Evolutionary conservation across 1,140 invertebrate species (phyloP).

Genomic region (Fragariocoptes setiger): DNA sequence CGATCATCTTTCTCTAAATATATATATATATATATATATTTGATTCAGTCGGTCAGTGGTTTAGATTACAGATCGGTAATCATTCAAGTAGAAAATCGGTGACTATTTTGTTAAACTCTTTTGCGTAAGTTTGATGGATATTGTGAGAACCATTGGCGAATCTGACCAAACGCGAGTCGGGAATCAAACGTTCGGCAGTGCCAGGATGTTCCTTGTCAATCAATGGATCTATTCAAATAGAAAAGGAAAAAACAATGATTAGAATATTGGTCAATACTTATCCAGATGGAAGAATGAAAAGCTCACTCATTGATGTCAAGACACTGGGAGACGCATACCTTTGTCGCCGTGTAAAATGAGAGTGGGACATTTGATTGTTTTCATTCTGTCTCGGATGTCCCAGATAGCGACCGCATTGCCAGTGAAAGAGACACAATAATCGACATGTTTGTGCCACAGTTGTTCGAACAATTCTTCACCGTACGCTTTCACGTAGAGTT

Average conservation of each 20-base stretch:
- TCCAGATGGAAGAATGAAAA: not conserved
- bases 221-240: slow-evolving; percentile 7
- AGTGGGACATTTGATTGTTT: slow-evolving; percentile 3
- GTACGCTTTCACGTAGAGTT: slow-evolving; percentile 4
- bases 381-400: not conserved
- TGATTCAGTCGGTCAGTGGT: not conserved
- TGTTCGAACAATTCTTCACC: slow-evolving; percentile 4
- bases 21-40: not conserved
- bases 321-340: slow-evolving; percentile 4
- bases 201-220: slow-evolving; percentile 6
- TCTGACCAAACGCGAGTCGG: slow-evolving; percentile 3
- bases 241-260: slow-evolving; percentile 3
- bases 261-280: not conserved
- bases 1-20: not conserved
- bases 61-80: slow-evolving; percentile 1
- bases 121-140: slow-evolving; percentile 2
- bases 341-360: slow-evolving; percentile 7
- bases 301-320: not conserved
- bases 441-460: slow-evolving; percentile 6
- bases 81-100: slow-evolving; percentile 5
- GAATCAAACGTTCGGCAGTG: slow-evolving; percentile 1
- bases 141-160: slow-evolving; percentile 8
- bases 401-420: not conserved
- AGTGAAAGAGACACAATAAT: slow-evolving; percentile 1
- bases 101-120: slow-evolving; percentile 6